These are phyloP conservation scores for Bombus confusus DNA, from an alignment of 1,140 invertebrate genomes.

Conservation along the genomic window DNA sequence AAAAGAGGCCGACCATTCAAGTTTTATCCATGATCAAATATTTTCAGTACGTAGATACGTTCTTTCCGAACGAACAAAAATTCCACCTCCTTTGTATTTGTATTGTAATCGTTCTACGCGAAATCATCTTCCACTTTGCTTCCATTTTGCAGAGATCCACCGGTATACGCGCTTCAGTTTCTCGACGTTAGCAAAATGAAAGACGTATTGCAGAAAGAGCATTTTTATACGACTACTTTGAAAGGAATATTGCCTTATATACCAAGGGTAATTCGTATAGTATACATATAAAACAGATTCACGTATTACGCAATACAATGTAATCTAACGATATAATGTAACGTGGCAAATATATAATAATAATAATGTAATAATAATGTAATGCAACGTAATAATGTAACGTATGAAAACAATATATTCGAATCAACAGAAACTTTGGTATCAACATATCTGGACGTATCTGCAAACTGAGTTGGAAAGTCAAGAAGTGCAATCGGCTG, in stretches of 20 bases:
- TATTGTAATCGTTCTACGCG: too few species aligned
- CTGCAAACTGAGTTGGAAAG: conserved; percentile 92
- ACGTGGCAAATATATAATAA: too few species aligned
- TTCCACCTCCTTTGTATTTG: too few species aligned
- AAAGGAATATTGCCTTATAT: conserved; percentile 94
- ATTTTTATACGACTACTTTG: conserved; percentile 94
- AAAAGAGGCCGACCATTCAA: conserved; percentile 93
- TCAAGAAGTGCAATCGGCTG: conserved; percentile 93
- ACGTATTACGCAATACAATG: not conserved
- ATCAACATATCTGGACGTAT: conserved; percentile 96
- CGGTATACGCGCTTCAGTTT: conserved; percentile 94
- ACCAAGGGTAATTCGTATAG: conserved; percentile 88
- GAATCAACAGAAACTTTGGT: conserved; percentile 94
- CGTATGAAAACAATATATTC: not conserved
- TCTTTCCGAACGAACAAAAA: too few species aligned
- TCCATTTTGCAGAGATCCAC: conserved; percentile 88
- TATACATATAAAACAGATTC: not conserved
- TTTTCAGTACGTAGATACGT: conserved; percentile 87
- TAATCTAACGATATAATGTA: not conserved
- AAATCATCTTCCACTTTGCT: not conserved
- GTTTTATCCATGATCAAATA: conserved; percentile 93
- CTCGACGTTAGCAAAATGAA: conserved; percentile 97
- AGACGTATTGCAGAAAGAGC: conserved; percentile 92
- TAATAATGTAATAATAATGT: too few species aligned
- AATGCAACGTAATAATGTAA: not conserved